Evolutionary conservation across 2,888 invertebrate genomes (phyloP).

Genomic region (Azorinus chamasolen): DNA sequence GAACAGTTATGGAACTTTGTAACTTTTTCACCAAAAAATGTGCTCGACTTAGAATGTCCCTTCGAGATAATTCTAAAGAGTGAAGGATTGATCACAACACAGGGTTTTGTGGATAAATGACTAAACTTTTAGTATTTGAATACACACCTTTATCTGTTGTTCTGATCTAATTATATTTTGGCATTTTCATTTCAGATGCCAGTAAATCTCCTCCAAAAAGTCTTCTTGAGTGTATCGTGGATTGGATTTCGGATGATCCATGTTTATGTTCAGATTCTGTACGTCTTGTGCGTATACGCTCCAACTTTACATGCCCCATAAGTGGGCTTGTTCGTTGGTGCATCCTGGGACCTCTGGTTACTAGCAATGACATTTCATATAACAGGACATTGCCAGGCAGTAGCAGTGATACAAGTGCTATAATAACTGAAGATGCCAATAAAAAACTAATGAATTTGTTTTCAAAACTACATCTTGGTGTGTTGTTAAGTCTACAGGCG

Average conservation of each 20-base stretch:
- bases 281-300: slow-evolving; percentile 75
- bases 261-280: slow-evolving; percentile 82
- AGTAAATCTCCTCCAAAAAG: slow-evolving; percentile 72
- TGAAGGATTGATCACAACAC: too few species aligned
- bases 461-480: slow-evolving; percentile 77
- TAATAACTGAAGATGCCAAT: slow-evolving; percentile 2
- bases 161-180: too few species aligned
- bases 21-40: too few species aligned
- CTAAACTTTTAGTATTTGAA: too few species aligned
- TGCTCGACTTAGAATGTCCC: too few species aligned
- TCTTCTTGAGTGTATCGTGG: slow-evolving; percentile 77
- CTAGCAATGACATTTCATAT: neutral
- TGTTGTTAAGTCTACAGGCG: slow-evolving; percentile 75
- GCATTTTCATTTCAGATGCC: slow-evolving; percentile 65
- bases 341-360: slow-evolving; percentile 77
- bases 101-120: too few species aligned
- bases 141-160: too few species aligned
- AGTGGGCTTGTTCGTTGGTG: slow-evolving; percentile 82
- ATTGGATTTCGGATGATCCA: slow-evolving; percentile 80
- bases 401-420: neutral
- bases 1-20: too few species aligned
- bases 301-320: slow-evolving; percentile 78
- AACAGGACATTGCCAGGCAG: slow-evolving; percentile 1
- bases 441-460: slow-evolving; percentile 66
- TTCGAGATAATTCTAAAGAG: too few species aligned